These are phyloP conservation scores for Callorhinus ursinus DNA, from an alignment of 2,113 vertebrate genomes.

Conservation along the genomic window DNA sequence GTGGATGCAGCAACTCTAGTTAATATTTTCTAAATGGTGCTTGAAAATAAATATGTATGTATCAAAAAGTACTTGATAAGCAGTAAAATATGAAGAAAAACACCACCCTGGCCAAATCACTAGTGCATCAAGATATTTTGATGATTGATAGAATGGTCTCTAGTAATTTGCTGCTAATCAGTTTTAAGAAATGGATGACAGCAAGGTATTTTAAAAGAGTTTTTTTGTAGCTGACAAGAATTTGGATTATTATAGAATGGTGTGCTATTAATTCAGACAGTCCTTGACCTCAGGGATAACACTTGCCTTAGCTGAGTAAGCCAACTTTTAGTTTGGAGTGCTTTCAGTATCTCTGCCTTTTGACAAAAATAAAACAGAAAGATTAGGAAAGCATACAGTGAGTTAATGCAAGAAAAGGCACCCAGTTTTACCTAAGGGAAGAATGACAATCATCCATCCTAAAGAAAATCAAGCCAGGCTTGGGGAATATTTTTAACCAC, in stretches of 20 bases:
- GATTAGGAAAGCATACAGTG: conserved; percentile 67
- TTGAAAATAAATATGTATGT: conserved; percentile 83
- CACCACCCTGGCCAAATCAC: conserved; percentile 43
- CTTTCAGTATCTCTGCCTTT: conserved; percentile 73
- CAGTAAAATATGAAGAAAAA: conserved; percentile 70
- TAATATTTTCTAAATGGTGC: conserved; percentile 79
- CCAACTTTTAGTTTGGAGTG: conserved; percentile 67
- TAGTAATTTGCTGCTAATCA: conserved; percentile 79
- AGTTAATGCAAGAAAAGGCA: conserved; percentile 72
- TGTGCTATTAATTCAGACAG: conserved; percentile 81
- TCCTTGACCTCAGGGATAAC: conserved; percentile 79
- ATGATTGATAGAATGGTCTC: conserved; percentile 67
- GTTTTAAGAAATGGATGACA: conserved; percentile 77
- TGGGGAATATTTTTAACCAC: background rate
- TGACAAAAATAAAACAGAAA: conserved; percentile 78
- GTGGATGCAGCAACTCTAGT: conserved; percentile 70
- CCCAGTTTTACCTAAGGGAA: conserved; percentile 61
- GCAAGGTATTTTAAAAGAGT: conserved; percentile 77
- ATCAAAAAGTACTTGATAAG: conserved; percentile 81
- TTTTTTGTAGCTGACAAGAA: conserved; percentile 78
- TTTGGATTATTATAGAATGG: conserved; percentile 78
- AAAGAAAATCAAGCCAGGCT: conserved; percentile 43
- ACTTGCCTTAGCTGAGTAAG: conserved; percentile 72
- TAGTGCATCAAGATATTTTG: conserved; percentile 73
- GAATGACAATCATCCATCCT: conserved; percentile 9